Evolutionary conservation across 1,140 invertebrate genomes (phyloP).

Genomic region (Pseudachorutes palmiensis): DNA sequence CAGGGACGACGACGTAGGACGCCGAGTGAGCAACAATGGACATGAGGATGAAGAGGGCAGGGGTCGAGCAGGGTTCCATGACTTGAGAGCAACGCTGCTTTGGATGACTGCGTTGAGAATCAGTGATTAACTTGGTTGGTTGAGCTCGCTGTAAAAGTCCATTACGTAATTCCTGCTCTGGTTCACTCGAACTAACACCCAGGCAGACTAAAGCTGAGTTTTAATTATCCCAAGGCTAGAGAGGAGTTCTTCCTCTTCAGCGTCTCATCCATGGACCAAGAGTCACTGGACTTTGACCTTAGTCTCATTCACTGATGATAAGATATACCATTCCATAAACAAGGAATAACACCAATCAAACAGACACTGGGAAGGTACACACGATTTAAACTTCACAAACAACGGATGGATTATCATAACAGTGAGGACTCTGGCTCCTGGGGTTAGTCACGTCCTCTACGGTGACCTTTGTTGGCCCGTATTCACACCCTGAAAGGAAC

Average conservation of each 20-base stretch:
- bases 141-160: background rate
- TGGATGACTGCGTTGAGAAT: too few species aligned
- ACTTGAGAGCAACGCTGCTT: background rate
- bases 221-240: background rate
- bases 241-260: background rate
- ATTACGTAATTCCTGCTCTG: background rate
- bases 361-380: too few species aligned
- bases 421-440: background rate
- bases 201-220: background rate
- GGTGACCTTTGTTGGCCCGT: background rate
- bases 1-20: background rate
- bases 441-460: background rate
- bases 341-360: background rate
- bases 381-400: background rate
- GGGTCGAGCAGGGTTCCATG: background rate
- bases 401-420: background rate
- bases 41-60: too few species aligned
- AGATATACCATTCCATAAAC: background rate
- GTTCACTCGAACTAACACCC: background rate
- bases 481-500: background rate
- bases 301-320: background rate
- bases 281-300: conserved; percentile 6
- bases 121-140: too few species aligned
- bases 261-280: background rate
- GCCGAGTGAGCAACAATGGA: background rate